Base-by-base conservation (phyloP, 2,888 invertebrate genomes). In the Ditylenchus weischeri region DNA sequence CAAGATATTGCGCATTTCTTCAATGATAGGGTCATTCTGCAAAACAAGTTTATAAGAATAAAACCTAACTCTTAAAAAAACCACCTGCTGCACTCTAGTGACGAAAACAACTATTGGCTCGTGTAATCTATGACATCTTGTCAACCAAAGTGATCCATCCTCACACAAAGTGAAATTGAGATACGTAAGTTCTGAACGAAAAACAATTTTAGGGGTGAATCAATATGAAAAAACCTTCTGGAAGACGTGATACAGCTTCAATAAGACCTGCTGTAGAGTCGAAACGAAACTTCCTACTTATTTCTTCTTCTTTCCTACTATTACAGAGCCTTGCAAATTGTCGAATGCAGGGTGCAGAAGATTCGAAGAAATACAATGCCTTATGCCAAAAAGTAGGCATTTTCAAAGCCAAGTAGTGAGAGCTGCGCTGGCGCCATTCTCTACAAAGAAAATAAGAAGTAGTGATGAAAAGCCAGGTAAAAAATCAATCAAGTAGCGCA, bases 361-460 rank as follows among this genome's bases (percentile, higher is more conserved):
- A 58, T 47, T 68, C 68, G 18, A 68, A n/a, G 29, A 51, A 47
- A 58, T 58, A 64, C 21, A 58, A 10, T 54, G 21, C 54, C 23
- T 62, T 62, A 47, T 38, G 62, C 29, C 19, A 47, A 15, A 13
- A 36, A 18, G 18, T 11, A 11, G n/a, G n/a, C 19, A 62, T 21
- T 23, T 62, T 38, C 29, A 19, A 21, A n/a, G 49, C 49, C 7
- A 65, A 18, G 29, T 59, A 65, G 35, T 49, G 29, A 38, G 60
- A 65, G 47, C 38, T 65, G 19, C 68, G 60, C n/a, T 51, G 68
- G 36, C 68, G 57, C 68, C 68, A 68, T 49, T 68, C 64, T 36
- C 68, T 68, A 18, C n/a, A 23, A 68, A 58, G 5, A 29, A 29
- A 29, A 4, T 29, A 5, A 29, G 29, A 5, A 2, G 5, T 29